These are phyloP conservation scores for Orchesella cincta DNA, from an alignment of 1,140 invertebrate genomes.

Conservation along the genomic window DNA sequence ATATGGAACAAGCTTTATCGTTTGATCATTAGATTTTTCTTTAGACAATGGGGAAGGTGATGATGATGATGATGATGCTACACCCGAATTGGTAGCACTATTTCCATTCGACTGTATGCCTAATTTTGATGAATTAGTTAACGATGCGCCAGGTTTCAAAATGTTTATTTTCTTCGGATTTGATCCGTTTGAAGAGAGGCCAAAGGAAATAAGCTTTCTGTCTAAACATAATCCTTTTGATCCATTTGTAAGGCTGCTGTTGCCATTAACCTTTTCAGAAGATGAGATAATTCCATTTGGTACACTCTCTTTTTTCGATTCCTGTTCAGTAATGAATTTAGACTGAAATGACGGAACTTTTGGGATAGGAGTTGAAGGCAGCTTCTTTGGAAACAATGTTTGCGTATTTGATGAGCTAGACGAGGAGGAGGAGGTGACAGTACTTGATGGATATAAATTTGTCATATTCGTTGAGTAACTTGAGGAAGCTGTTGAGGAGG, in stretches of 20 bases:
- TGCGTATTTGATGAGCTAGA: not conserved
- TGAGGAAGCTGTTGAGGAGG: not conserved
- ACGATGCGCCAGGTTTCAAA: not conserved
- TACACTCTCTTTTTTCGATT: no score
- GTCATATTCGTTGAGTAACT: not conserved
- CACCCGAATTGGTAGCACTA: not conserved
- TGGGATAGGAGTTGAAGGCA: not conserved
- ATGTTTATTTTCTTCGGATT: not conserved
- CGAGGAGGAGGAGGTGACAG: not conserved
- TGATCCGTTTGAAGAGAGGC: not conserved
- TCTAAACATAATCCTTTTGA: not conserved
- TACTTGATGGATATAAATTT: not conserved
- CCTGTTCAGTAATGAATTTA: not conserved
- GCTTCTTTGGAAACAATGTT: not conserved
- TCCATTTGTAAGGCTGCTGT: not conserved
- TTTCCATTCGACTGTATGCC: not conserved
- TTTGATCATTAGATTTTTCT: not conserved
- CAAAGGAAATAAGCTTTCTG: slow-evolving; percentile 12
- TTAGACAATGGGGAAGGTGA: not conserved
- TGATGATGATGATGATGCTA: not conserved
- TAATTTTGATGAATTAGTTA: not conserved
- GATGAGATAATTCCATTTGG: not conserved
- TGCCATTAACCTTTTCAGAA: not conserved
- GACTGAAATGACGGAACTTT: not conserved
- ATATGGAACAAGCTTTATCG: slow-evolving; percentile 8